These are phyloP conservation scores for Drosophila cracens DNA, from an alignment of 2,888 invertebrate genomes.

Conservation along the genomic window DNA sequence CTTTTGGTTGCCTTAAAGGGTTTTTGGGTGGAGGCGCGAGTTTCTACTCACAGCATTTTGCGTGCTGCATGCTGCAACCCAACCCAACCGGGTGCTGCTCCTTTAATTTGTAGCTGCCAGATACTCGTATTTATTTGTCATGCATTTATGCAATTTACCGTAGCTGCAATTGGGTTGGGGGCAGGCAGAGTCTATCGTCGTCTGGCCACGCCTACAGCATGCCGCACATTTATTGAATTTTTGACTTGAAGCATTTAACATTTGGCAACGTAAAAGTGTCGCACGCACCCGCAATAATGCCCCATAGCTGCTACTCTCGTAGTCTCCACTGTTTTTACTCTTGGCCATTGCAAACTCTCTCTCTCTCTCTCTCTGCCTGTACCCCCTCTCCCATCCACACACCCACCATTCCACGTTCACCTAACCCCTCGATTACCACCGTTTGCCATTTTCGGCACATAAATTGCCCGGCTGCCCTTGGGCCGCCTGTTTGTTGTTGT, in stretches of 20 bases:
- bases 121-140: slow-evolving; percentile 65
- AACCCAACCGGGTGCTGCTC: neutral
- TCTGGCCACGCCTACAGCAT: slow-evolving; percentile 56
- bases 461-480: slow-evolving; percentile 61
- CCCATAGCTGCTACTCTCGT: slow-evolving; percentile 5
- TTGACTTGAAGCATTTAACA: slow-evolving; percentile 76
- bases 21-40: neutral
- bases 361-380: neutral
- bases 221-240: slow-evolving; percentile 74
- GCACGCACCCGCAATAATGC: slow-evolving; percentile 52
- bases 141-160: slow-evolving; percentile 70
- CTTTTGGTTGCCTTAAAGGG: neutral
- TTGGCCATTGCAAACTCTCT: slow-evolving; percentile 10
- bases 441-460: slow-evolving; percentile 72
- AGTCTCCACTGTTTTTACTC: slow-evolving; percentile 14
- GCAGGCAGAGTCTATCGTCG: slow-evolving; percentile 17
- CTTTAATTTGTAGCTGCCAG: slow-evolving; percentile 37
- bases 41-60: neutral
- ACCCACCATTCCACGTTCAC: neutral
- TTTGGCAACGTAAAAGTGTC: slow-evolving; percentile 68
- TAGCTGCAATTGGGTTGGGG: slow-evolving; percentile 2
- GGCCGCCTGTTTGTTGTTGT: slow-evolving; percentile 46
- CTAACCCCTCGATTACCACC: slow-evolving; percentile 14
- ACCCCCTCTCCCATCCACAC: neutral
- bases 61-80: neutral